Evolutionary conservation across 2,797 vertebrate species (phyloP), one percentile per base, ranked within the genome.

Genomic region (Pseudomugil tenellus): DNA sequence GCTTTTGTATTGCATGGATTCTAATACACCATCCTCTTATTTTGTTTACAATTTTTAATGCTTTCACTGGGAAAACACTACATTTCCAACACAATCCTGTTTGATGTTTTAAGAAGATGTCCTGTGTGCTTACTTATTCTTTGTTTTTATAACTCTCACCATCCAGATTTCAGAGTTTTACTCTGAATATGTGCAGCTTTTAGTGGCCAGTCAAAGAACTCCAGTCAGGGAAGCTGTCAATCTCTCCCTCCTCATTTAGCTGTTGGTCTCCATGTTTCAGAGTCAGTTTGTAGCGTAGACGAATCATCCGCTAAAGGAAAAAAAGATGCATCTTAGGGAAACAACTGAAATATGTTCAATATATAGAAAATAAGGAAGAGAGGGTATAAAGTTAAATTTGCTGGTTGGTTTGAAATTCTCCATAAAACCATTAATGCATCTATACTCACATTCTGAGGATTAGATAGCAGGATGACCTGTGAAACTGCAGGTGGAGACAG

Each of bases 401-500:
- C n/a, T n/a, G n/a, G n/a, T n/a, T n/a, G n/a, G n/a, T n/a, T n/a
- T n/a, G n/a, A n/a, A n/a, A n/a, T n/a, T n/a, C n/a, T n/a, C n/a
- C n/a, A n/a, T n/a, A n/a, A n/a, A n/a, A n/a, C n/a, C n/a, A n/a
- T n/a, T n/a, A n/a, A n/a, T 26, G 13, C 31, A n/a, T 10, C 31
- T 9, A 58, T 39, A 85, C 89, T 56, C 84, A 96, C 96, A 84
- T 89, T 92, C 48, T 92, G 91, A 0, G 96, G 95, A 66, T 97
- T 96, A 74, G 94, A 83, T 0, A 98, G 83, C 26, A 97, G 91
- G 76, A 98, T 64, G 80, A 95, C 91, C 86, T 96, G 96, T 2
- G 96, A 96, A 62, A 96, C 85, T 80, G 95, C 91, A 0, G 94
- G 21, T 0, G 96, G 95, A 3, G 95, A 93, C 35, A 90, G 86